Evolutionary conservation across 1,140 invertebrate genomes (phyloP), one percentile per base, ranked within the genome.

Genomic region (Ruditapes philippinarum): DNA sequence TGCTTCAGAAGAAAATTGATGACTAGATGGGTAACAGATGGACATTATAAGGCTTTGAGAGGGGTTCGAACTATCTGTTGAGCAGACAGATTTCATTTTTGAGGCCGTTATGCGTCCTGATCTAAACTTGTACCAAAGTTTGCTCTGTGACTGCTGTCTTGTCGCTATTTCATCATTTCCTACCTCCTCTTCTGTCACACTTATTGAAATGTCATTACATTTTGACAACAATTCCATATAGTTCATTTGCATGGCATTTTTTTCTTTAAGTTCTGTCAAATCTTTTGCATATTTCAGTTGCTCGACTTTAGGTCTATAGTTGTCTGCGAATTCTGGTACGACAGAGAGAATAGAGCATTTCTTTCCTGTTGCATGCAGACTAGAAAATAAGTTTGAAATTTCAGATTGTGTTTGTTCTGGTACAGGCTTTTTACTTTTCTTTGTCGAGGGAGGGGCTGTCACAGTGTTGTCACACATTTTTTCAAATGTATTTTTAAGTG

Each of bases 31-130:
- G n/a, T 85, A 85, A 60, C 82, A 85, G 7, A 85, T 57, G 1
- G 40, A 5, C 42, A 49, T 85, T 9, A 85, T 73, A 0, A 85
- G 28, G n/a, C 28, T 54, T 36, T 22, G 68, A 14, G 82, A 28
- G 5, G 82, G 82, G 5, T 70, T 36, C n/a, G n/a, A 22, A 28
- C 14, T n/a, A 85, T 74, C 45, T 2, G 82, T 85, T 1, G 7
- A 31, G 25, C 31, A 36, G 17, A 85, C 68, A 11, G 68, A 36
- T 74, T 85, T 73, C n/a, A 51, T 57, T 51, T 51, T 74, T 17
- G 82, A 70, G 14, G 82, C 82, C 7, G 82, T 85, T 11, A 85
- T n/a, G 33, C 82, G 9, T 12, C 82, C 82, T 33, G 82, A 38
- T 73, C 82, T 45, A 54, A 73, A 85, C n/a, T n/a, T 31, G 36